Conservation (phyloP, 2,797 vertebrate genomes). For the Sternotherus odoratus region DNA sequence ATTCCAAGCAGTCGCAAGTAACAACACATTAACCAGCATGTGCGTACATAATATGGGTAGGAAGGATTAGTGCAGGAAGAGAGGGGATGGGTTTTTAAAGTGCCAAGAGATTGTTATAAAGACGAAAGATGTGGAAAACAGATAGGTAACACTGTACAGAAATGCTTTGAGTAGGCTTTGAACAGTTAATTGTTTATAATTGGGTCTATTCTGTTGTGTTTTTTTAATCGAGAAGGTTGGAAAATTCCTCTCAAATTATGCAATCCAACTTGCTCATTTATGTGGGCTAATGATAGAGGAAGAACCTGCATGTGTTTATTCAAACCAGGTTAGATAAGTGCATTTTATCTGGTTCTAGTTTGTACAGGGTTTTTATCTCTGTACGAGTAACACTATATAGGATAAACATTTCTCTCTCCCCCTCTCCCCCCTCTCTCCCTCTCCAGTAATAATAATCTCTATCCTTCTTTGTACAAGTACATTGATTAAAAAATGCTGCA, state of each 20-base stretch:
- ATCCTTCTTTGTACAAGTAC: background rate
- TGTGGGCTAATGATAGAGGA: background rate
- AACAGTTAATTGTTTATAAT: slow-evolving; percentile 45
- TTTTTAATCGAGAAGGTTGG: slow-evolving; percentile 24
- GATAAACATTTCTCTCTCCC: background rate
- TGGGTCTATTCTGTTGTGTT: background rate
- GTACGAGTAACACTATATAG: background rate
- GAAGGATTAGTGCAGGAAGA: slow-evolving; percentile 63
- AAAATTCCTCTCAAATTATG: background rate
- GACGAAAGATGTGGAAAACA: slow-evolving; percentile 45
- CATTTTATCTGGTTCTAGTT: background rate
- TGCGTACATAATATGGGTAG: slow-evolving; percentile 44
- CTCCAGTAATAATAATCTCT: background rate
- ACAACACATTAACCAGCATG: slow-evolving; percentile 10
- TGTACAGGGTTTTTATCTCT: background rate
- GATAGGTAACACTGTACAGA: background rate
- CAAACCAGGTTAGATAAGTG: background rate
- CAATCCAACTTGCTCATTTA: slow-evolving; percentile 15
- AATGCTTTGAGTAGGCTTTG: slow-evolving; percentile 25
- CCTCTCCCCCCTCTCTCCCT: background rate
- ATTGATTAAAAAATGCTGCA: slow-evolving; percentile 48
- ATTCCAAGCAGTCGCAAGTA: background rate
- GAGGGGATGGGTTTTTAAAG: slow-evolving; percentile 31
- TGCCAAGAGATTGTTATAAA: slow-evolving; percentile 52
- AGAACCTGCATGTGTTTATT: background rate